Percentiles rank a stretch among this genome's conserved stretches.
Conservation (phyloP, 2,888 invertebrate species). For the Heliconius sara region DNA sequence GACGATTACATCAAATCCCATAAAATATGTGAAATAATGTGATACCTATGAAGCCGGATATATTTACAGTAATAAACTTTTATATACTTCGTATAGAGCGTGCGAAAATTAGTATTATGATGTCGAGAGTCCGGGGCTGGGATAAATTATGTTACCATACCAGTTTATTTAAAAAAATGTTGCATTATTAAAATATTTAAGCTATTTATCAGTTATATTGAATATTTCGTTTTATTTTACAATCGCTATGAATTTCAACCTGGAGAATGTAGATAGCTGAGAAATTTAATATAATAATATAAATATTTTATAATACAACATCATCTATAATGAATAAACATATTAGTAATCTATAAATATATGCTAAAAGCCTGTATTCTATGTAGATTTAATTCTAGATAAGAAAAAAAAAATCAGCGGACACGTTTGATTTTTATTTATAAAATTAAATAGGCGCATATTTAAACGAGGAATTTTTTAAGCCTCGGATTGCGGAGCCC, state of each 20-base stretch:
- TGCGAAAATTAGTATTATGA: conserved; percentile 51
- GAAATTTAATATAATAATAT: background rate
- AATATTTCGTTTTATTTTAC: background rate
- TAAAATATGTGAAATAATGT: conserved; percentile 53
- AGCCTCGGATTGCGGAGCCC: conserved; percentile 30
- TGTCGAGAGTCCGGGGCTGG: conserved; percentile 30
- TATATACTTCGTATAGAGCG: conserved; percentile 47
- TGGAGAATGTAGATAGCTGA: background rate
- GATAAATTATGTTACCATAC: conserved; percentile 22
- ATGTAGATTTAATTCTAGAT: background rate
- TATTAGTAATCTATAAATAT: conserved; percentile 1
- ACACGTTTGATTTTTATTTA: conserved; percentile 25
- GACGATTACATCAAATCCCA: conserved; percentile 41
- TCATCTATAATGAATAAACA: background rate
- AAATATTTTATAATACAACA: background rate
- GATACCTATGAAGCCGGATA: conserved; percentile 45
- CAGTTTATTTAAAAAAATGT: conserved; percentile 17
- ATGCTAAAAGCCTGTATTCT: conserved; percentile 19
- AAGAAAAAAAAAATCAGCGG: conserved; percentile 23
- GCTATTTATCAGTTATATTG: background rate
- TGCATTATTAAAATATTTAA: background rate
- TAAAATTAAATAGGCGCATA: conserved; percentile 18
- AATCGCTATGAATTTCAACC: background rate
- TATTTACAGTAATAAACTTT: conserved; percentile 50
- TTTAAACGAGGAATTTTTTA: conserved; percentile 26